Conservation (phyloP, 2,888 invertebrate genomes). For the Drosophila pegasa region DNA sequence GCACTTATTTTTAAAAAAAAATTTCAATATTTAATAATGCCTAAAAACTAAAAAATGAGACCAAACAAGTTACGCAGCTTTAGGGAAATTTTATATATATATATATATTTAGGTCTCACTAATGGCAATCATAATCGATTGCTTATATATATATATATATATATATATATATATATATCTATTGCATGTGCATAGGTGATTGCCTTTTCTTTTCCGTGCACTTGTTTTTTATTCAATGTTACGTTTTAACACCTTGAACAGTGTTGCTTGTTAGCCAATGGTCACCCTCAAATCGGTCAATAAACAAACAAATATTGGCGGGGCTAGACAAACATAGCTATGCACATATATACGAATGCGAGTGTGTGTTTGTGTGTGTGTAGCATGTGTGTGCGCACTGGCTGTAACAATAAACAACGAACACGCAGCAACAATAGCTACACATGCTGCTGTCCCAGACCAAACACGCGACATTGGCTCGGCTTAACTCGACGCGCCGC, state of each 20-base stretch:
- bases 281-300: slow-evolving; percentile 75
- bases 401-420: slow-evolving; percentile 76
- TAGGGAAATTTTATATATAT: too few species aligned
- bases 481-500: slow-evolving; percentile 22
- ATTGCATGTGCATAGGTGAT: slow-evolving; percentile 14
- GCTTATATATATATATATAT: too few species aligned
- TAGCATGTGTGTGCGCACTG: slow-evolving; percentile 41
- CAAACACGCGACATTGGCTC: slow-evolving; percentile 72
- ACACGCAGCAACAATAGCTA: slow-evolving; percentile 46
- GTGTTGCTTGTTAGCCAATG: slow-evolving; percentile 57
- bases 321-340: slow-evolving; percentile 67
- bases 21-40: too few species aligned
- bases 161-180: neutral
- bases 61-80: too few species aligned
- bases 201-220: slow-evolving; percentile 1
- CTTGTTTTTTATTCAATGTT: slow-evolving; percentile 32
- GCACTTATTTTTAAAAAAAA: too few species aligned
- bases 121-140: too few species aligned
- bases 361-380: slow-evolving; percentile 4
- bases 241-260: slow-evolving; percentile 51
- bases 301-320: slow-evolving; percentile 78
- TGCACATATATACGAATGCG: neutral
- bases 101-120: too few species aligned
- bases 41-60: too few species aligned
- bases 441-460: slow-evolving; percentile 51